Conservation (phyloP, 1,140 invertebrate species). For the Ylistrum balloti region DNA sequence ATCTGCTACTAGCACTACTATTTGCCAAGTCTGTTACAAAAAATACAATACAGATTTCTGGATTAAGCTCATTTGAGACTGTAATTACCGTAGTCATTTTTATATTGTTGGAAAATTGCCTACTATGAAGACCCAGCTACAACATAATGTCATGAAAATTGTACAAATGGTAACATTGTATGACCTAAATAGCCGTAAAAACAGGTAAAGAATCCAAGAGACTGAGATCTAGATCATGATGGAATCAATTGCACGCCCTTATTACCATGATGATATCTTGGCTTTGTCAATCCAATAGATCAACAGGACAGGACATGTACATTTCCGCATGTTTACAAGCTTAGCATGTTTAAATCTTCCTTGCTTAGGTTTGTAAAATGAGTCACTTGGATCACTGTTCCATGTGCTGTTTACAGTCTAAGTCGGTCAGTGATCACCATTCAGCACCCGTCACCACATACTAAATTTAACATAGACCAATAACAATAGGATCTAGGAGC, state of each 20-base stretch:
- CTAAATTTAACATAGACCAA: neutral
- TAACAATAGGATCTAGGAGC: neutral
- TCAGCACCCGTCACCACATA: neutral
- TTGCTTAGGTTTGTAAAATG: neutral
- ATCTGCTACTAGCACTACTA: neutral
- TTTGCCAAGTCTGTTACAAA: neutral
- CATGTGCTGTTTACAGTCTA: neutral
- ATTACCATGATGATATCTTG: neutral
- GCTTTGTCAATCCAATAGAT: neutral
- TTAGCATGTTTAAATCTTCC: neutral
- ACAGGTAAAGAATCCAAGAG: neutral
- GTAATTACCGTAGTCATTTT: neutral
- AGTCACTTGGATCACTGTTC: neutral
- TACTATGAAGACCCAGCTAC: neutral
- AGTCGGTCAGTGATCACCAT: neutral
- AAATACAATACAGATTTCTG: neutral
- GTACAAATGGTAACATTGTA: neutral
- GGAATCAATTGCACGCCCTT: neutral
- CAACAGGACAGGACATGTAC: conserved; percentile 1
- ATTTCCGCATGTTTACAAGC: conserved; percentile 5
- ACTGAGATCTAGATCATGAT: neutral
- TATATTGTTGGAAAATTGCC: neutral
- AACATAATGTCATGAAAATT: neutral
- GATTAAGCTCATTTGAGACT: neutral
- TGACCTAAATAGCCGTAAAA: neutral